Conservation (phyloP, 2,113 vertebrate species). For the Megalops atlanticus region DNA sequence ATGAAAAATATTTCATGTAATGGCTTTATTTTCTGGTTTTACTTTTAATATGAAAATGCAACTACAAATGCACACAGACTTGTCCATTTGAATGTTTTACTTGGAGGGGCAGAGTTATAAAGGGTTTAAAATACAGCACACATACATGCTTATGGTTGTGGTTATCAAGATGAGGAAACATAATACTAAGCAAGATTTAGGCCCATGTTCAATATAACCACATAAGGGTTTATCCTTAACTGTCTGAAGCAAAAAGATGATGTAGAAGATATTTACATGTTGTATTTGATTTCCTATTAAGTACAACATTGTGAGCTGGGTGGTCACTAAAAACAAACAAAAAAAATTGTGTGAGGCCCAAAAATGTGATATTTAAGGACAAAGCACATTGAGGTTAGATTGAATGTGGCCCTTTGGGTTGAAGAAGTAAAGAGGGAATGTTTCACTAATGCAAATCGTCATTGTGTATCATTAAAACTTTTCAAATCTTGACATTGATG, state of each 20-base stretch:
- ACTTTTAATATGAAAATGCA: constrained; percentile 32
- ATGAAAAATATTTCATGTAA: constrained; percentile 2
- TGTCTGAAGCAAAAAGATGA: not conserved
- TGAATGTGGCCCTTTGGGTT: not conserved
- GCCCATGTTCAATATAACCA: not conserved
- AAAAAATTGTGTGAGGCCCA: not conserved
- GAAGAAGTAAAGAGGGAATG: not conserved
- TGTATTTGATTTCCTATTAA: not conserved
- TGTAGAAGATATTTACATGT: not conserved
- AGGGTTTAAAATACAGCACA: constrained; percentile 58
- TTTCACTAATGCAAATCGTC: not conserved
- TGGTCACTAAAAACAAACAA: not conserved
- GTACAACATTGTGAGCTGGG: not conserved
- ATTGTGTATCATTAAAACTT: not conserved
- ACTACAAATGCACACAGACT: constrained; percentile 33
- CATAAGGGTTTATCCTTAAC: not conserved
- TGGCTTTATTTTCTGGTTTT: constrained; percentile 17
- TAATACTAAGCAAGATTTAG: not conserved
- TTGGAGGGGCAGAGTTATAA: constrained; percentile 34
- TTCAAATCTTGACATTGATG: not conserved
- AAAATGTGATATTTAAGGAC: not conserved
- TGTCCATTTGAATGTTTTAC: constrained; percentile 46
- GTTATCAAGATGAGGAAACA: not conserved
- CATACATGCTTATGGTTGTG: not conserved
- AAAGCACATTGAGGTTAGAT: not conserved